These are phyloP conservation scores for Trissolcus japonicus DNA, from an alignment of 2,888 invertebrate genomes.

Conservation along the genomic window DNA sequence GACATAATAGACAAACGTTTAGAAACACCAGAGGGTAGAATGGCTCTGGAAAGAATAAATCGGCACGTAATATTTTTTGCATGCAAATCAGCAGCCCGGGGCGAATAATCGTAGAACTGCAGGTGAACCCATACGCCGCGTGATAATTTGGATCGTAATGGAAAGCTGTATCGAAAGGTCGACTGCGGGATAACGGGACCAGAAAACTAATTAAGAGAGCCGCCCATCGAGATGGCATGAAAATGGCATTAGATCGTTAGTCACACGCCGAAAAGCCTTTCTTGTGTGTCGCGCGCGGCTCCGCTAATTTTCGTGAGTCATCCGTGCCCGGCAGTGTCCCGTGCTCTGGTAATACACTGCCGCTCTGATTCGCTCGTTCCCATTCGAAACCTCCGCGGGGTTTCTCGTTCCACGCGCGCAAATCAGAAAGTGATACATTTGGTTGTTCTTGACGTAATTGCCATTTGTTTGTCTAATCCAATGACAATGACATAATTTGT, in stretches of 20 bases:
- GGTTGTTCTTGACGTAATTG: conserved; percentile 1
- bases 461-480: conserved; percentile 5
- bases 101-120: conserved; percentile 10
- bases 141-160: conserved; percentile 18
- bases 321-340: conserved; percentile 5
- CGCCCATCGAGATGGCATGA: conserved; percentile 25
- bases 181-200: conserved; percentile 33
- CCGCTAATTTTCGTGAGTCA: not conserved
- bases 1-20: not conserved
- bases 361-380: not conserved
- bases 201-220: conserved; percentile 32
- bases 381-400: not conserved
- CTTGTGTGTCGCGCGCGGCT: conserved; percentile 16
- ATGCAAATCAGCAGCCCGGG: conserved; percentile 9
- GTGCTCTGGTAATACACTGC: not conserved
- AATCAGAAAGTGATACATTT: conserved; percentile 3
- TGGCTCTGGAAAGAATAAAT: not conserved
- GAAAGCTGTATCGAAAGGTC: conserved; percentile 37
- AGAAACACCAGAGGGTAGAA: conserved; percentile 3
- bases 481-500: not conserved
- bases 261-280: conserved; percentile 24
- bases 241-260: conserved; percentile 8
- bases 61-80: conserved; percentile 6
- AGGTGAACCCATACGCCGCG: conserved; percentile 18
- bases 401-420: not conserved